phyloP scores from a whole-genome alignment of 2,888 invertebrate species.

The Bruchidius siliquastri region DNA sequence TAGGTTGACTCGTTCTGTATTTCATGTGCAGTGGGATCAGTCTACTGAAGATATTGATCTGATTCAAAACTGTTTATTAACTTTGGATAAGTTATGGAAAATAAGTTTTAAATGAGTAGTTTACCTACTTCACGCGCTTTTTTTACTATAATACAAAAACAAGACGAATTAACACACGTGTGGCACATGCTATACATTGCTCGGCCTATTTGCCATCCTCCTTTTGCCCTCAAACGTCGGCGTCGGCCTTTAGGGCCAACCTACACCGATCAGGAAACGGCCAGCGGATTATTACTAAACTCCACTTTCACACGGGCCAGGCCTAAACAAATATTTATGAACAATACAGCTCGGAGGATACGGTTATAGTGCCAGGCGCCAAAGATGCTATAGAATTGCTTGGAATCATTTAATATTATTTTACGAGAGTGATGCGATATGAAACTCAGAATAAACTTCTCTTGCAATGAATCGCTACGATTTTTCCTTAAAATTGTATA shows the following conservation, averaged over 20 bases:
- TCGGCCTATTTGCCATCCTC: neutral
- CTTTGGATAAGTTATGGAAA: too few species aligned
- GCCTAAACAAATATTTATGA: constrained; percentile 25
- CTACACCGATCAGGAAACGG: constrained; percentile 17
- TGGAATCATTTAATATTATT: neutral
- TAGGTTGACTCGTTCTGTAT: too few species aligned
- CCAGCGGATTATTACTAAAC: constrained; percentile 37
- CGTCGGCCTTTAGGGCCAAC: constrained; percentile 32
- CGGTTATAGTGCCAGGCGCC: neutral
- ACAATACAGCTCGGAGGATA: neutral
- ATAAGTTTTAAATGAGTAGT: too few species aligned
- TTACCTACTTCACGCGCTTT: too few species aligned
- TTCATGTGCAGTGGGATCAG: too few species aligned
- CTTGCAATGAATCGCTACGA: too few species aligned
- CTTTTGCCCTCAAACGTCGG: neutral
- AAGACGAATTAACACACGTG: too few species aligned
- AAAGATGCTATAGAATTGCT: neutral
- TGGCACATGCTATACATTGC: neutral
- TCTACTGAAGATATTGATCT: too few species aligned
- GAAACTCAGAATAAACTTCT: too few species aligned
- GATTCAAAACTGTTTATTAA: too few species aligned
- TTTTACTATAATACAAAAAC: too few species aligned
- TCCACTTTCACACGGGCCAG: constrained; percentile 27
- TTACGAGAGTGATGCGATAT: neutral
- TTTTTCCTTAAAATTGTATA: too few species aligned